phyloP scores from a whole-genome alignment of 1,140 invertebrate species.

The Heterodera carotae region DNA sequence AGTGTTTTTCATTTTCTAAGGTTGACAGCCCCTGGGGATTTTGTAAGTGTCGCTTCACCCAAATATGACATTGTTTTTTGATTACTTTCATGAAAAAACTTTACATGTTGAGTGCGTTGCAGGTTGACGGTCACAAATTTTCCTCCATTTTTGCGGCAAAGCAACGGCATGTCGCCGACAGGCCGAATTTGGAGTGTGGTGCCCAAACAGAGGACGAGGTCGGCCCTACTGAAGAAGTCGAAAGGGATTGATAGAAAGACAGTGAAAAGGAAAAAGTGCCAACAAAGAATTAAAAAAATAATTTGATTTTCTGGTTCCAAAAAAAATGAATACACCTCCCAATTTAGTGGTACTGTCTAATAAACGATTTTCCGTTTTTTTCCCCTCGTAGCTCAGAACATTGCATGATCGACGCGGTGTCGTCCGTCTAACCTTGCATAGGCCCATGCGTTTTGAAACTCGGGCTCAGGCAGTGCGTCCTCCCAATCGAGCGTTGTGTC shows the following conservation, averaged over 20 bases:
- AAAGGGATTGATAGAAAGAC: not conserved
- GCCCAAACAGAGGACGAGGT: conserved; percentile 88
- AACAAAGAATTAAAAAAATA: conserved; percentile 15
- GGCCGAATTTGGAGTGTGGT: conserved; percentile 96
- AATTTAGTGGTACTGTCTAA: no score
- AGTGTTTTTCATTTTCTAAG: no score
- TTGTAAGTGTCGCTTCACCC: no score
- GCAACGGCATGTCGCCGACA: conserved; percentile 87
- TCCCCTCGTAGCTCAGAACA: no score
- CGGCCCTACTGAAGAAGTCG: conserved; percentile 72
- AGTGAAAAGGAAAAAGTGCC: conserved; percentile 2
- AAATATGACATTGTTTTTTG: not conserved
- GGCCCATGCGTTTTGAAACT: conserved; percentile 70
- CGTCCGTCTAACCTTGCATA: conserved; percentile 39
- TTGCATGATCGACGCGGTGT: conserved; percentile 22
- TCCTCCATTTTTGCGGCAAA: conserved; percentile 82
- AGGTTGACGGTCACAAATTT: conserved; percentile 92
- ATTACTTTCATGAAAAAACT: no score
- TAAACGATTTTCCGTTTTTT: no score
- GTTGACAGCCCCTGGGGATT: no score
- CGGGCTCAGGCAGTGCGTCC: conserved; percentile 84
- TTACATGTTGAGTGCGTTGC: conserved; percentile 91
- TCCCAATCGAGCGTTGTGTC: conserved; percentile 99
- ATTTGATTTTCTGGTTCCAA: conserved; percentile 38
- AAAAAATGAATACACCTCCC: no score